Conservation (phyloP, 2,113 vertebrate species). For the Protobothrops flavoviridis region DNA sequence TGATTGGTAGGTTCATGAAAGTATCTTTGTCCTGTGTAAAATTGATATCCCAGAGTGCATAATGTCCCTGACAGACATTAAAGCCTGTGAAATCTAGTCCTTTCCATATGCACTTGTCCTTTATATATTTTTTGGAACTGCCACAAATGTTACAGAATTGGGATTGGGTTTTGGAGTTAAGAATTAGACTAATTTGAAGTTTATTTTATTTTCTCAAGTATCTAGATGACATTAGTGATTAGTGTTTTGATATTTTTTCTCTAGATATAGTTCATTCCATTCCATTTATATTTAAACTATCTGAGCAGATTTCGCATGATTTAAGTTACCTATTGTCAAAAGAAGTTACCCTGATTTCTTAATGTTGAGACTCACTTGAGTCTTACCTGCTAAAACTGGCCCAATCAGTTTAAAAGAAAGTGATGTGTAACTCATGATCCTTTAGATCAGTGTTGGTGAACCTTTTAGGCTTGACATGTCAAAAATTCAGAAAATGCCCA, state of each 20-base stretch:
- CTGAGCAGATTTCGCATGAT: background rate
- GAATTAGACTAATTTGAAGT: background rate
- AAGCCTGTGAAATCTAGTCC: conserved; percentile 19
- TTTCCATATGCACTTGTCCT: background rate
- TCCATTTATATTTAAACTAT: background rate
- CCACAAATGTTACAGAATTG: background rate
- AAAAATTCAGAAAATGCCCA: background rate
- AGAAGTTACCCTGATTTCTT: background rate
- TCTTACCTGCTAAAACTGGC: background rate
- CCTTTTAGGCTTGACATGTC: background rate
- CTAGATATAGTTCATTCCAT: background rate
- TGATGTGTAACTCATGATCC: background rate
- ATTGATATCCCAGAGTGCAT: conserved; percentile 15
- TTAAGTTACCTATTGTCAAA: background rate
- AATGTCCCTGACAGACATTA: conserved; percentile 6
- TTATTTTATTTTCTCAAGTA: background rate
- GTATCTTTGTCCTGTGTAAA: conserved; percentile 10
- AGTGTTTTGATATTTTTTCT: background rate
- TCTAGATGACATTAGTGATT: background rate
- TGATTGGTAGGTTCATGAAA: conserved; percentile 4
- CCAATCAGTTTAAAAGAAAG: background rate
- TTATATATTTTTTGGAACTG: background rate
- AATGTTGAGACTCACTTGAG: background rate
- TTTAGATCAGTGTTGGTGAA: background rate
- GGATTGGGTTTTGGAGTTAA: background rate